These are phyloP conservation scores for Pomatorhinus ruficollis DNA, from an alignment of 2,113 vertebrate genomes.

Conservation along the genomic window DNA sequence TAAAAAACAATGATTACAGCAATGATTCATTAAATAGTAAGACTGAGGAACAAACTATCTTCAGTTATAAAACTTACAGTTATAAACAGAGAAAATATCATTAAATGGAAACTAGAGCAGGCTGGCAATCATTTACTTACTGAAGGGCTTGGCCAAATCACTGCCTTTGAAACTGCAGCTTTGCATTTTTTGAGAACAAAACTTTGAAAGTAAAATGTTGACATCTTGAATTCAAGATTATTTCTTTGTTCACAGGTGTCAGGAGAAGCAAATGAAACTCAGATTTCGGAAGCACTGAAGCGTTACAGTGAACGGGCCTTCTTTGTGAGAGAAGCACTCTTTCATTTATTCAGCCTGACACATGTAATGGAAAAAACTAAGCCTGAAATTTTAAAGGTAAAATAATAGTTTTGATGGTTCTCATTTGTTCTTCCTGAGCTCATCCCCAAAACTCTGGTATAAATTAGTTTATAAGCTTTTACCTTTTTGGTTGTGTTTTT, in stretches of 20 bases:
- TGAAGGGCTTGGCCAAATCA: not conserved
- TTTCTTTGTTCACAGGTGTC: constrained; percentile 83
- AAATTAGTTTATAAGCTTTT: not conserved
- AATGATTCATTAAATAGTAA: not conserved
- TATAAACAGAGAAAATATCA: not conserved
- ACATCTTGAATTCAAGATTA: not conserved
- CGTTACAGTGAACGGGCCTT: constrained; percentile 95
- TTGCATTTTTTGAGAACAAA: not conserved
- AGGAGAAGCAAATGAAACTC: constrained; percentile 95
- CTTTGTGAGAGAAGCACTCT: constrained; percentile 96
- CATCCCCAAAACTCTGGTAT: not conserved
- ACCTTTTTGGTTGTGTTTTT: not conserved
- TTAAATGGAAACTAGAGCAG: not conserved
- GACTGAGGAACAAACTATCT: not conserved
- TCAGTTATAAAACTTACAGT: not conserved
- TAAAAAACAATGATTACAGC: not conserved
- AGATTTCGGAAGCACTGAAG: constrained; percentile 94
- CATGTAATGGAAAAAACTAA: constrained; percentile 96
- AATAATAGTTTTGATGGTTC: not conserved
- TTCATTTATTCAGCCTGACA: constrained; percentile 95
- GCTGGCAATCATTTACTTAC: not conserved
- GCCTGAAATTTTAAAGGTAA: constrained; percentile 96
- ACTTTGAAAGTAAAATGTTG: not conserved
- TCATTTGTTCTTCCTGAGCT: not conserved
- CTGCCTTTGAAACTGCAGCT: not conserved